Percentiles rank a stretch among this genome's conserved stretches.
Conservation (phyloP, 2,113 vertebrate genomes). For the Copsychus sechellarum region DNA sequence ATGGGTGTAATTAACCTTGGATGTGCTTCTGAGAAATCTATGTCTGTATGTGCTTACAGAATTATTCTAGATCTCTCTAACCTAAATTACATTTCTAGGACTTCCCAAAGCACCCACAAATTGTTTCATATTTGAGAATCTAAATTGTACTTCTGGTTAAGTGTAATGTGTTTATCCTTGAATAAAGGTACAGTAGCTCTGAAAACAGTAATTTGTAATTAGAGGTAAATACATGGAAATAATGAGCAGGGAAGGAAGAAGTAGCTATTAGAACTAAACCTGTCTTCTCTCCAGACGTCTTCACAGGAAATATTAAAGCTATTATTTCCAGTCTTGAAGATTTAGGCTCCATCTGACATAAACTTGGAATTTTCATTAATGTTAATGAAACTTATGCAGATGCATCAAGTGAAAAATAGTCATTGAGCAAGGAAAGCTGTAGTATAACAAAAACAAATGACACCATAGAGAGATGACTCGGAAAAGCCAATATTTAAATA, state of each 20-base stretch:
- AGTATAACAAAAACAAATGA: neutral
- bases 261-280: neutral
- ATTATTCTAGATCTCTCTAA: neutral
- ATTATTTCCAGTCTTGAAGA: neutral
- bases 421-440: neutral
- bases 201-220: neutral
- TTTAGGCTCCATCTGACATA: neutral
- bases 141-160: neutral
- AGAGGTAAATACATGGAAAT: neutral
- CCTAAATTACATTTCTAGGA: neutral
- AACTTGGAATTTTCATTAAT: slow-evolving; percentile 4
- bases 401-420: neutral
- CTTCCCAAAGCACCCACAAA: neutral
- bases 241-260: neutral
- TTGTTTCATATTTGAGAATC: slow-evolving; percentile 13
- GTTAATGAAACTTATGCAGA: neutral
- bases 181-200: neutral
- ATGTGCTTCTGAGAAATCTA: neutral
- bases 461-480: neutral
- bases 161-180: neutral
- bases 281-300: neutral
- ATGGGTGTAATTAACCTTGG: neutral
- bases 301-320: slow-evolving; percentile 14
- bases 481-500: neutral
- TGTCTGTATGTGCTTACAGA: neutral